A percentile compares a stretch with the other conserved stretches of the same genome.
phyloP scores from a whole-genome alignment of 53 echinoderm and acorn worm genomes.

The Stichopus horrens region DNA sequence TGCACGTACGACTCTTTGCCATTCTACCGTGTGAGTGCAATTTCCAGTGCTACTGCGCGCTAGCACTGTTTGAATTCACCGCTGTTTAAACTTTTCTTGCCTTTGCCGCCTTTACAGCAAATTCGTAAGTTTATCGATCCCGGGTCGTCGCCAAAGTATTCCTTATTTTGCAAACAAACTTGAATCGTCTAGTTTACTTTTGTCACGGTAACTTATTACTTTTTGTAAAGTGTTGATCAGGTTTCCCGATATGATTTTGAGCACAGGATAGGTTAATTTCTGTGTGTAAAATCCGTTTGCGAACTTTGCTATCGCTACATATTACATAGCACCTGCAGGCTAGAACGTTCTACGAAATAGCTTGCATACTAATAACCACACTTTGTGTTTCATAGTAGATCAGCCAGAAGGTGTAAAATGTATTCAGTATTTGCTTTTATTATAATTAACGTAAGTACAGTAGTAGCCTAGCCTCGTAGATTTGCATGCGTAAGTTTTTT shows the following conservation, averaged over 20 bases:
- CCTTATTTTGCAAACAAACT: neutral
- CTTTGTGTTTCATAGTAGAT: neutral
- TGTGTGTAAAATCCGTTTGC: neutral
- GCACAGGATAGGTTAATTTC: neutral
- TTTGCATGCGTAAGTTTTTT: no score
- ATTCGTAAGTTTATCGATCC: constrained; percentile 1
- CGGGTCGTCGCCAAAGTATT: neutral
- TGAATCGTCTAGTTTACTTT: neutral
- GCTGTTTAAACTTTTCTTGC: neutral
- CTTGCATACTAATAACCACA: constrained; percentile 17
- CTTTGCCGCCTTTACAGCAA: neutral
- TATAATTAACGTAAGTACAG: neutral
- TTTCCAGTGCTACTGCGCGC: neutral
- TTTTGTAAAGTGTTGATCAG: neutral
- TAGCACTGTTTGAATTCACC: neutral
- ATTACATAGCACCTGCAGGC: neutral
- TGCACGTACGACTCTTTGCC: neutral
- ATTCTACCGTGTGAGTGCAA: neutral
- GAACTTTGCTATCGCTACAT: neutral
- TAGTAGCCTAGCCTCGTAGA: neutral
- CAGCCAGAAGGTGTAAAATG: neutral
- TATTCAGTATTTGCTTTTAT: neutral
- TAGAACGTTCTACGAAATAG: neutral
- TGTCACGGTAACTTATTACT: neutral
- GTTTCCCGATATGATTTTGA: neutral